These are phyloP conservation scores for Anas platyrhynchos DNA, from an alignment of 2,113 vertebrate genomes.

Conservation along the genomic window DNA sequence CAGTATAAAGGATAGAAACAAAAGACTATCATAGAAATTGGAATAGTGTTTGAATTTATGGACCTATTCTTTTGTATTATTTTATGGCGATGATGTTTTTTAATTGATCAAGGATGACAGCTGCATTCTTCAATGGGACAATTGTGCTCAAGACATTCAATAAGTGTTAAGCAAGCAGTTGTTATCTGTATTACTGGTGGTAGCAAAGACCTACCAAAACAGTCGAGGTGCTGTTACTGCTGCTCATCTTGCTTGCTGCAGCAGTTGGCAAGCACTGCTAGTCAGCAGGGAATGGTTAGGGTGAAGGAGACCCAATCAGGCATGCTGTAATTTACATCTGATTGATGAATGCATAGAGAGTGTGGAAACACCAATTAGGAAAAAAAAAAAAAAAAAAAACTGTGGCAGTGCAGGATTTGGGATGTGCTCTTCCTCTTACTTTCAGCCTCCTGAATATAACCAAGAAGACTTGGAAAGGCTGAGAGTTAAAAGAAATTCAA, in stretches of 20 bases:
- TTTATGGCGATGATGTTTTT: neutral
- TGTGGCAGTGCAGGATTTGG: neutral
- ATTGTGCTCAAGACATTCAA: constrained; percentile 4
- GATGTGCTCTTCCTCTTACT: neutral
- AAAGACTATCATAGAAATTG: neutral
- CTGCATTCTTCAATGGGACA: constrained; percentile 34
- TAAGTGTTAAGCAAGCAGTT: constrained; percentile 54
- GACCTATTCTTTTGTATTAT: neutral
- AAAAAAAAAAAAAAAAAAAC: neutral
- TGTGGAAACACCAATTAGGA: constrained; percentile 44
- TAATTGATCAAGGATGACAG: neutral
- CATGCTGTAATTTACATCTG: constrained; percentile 60
- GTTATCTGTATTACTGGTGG: constrained; percentile 29
- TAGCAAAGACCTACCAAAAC: constrained; percentile 22
- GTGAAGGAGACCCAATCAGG: constrained; percentile 55
- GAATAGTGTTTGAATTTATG: neutral
- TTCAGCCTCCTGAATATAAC: neutral
- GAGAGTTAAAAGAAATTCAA: neutral
- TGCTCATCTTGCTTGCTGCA: constrained; percentile 56
- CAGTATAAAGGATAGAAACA: neutral
- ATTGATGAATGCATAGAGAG: constrained; percentile 51
- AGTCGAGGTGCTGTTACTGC: constrained; percentile 14
- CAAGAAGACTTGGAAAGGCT: neutral
- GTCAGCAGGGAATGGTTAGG: constrained; percentile 59
- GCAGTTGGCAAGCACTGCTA: constrained; percentile 72